A percentile compares a stretch with the other conserved stretches of the same genome.
Conservation (phyloP, 1,140 invertebrate species). For the Papilio polytes region DNA sequence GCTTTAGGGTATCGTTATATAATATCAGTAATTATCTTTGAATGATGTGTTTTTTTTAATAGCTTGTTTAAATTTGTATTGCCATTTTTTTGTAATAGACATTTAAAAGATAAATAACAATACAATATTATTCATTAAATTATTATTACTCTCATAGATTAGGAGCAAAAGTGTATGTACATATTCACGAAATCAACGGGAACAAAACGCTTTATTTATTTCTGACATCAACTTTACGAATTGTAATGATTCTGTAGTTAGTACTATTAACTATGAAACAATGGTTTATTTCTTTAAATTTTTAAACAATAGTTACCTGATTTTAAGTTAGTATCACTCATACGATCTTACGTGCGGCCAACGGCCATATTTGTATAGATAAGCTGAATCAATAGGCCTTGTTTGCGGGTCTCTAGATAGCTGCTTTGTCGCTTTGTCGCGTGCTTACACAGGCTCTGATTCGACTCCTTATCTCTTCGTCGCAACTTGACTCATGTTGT, state of each 20-base stretch:
- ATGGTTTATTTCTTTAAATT: background rate
- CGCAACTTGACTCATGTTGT: conserved; percentile 33
- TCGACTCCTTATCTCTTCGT: conserved; percentile 60
- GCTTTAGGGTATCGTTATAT: conserved; percentile 47
- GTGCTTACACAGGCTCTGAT: conserved; percentile 65
- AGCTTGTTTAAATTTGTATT: conserved; percentile 46
- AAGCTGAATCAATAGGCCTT: conserved; percentile 73
- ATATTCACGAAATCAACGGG: too few species aligned
- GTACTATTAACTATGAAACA: too few species aligned
- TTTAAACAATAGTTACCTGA: background rate
- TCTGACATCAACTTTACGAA: too few species aligned
- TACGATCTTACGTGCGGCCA: conserved; percentile 40
- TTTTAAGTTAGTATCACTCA: background rate
- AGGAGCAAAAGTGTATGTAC: background rate
- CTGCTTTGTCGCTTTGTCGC: conserved; percentile 64
- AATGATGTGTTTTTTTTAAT: conserved; percentile 54
- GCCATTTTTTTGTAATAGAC: conserved; percentile 35
- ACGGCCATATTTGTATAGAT: conserved; percentile 64
- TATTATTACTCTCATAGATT: background rate
- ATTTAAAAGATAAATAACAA: background rate
- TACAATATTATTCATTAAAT: background rate
- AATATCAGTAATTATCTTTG: conserved; percentile 65
- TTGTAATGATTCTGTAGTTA: too few species aligned
- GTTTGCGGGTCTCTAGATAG: conserved; percentile 64
- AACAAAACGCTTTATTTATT: too few species aligned